These are phyloP conservation scores for Catostomus latipinnis DNA, from an alignment of 2,797 vertebrate species.

Conservation along the genomic window DNA sequence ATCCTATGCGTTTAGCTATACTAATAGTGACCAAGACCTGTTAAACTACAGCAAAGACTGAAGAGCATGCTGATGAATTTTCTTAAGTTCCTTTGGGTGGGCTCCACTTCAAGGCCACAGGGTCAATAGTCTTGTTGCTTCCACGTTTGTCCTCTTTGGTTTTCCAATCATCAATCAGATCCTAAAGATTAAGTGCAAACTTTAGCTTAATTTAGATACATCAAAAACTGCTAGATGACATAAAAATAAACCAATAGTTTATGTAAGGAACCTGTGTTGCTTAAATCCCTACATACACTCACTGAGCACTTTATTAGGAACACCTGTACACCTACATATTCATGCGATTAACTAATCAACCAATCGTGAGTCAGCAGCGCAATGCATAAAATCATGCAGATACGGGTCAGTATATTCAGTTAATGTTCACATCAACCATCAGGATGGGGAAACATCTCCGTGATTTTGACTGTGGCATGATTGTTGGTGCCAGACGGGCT, in stretches of 20 bases:
- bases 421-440: no score
- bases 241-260: background rate
- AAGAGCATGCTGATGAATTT: conserved; percentile 1
- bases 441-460: no score
- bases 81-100: conserved; percentile 94
- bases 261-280: background rate
- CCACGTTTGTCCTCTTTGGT: conserved; percentile 96
- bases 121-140: conserved; percentile 93
- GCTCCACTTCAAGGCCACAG: conserved; percentile 96
- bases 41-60: conserved; percentile 28
- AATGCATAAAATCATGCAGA: no score
- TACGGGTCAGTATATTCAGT: no score
- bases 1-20: conserved; percentile 26
- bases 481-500: no score
- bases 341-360: no score
- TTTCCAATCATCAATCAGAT: conserved; percentile 98
- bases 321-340: no score
- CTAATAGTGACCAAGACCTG: conserved; percentile 39
- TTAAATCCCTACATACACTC: background rate
- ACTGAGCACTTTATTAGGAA: no score
- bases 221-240: background rate
- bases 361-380: no score
- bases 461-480: background rate
- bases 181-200: conserved; percentile 72
- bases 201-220: background rate